phyloP scores from a whole-genome alignment of 2,113 vertebrate species.

The Carassius auratus region DNA sequence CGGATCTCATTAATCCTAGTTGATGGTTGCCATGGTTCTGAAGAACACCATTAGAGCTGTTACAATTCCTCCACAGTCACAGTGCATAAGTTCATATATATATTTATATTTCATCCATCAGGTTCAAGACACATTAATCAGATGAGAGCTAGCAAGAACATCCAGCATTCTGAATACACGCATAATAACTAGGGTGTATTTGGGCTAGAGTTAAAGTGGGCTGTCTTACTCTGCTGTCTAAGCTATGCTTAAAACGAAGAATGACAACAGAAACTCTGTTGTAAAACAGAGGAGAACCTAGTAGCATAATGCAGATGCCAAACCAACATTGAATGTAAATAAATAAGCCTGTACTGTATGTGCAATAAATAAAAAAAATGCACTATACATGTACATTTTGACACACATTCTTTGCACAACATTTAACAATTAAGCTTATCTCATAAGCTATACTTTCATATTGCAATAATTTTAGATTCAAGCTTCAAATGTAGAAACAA shows the following conservation, averaged over 20 bases:
- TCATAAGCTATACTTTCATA: too few species aligned
- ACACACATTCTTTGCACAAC: too few species aligned
- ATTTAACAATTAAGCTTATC: too few species aligned
- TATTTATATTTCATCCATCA: slow-evolving; percentile 8
- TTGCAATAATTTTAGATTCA: too few species aligned
- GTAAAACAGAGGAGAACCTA: background rate
- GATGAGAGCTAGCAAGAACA: background rate
- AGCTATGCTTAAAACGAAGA: background rate
- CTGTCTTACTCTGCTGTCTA: background rate
- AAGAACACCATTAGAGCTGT: slow-evolving; percentile 64
- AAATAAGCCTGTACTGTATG: background rate
- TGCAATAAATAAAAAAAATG: too few species aligned
- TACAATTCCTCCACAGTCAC: slow-evolving; percentile 67
- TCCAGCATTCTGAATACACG: background rate
- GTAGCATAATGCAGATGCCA: background rate
- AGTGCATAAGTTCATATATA: background rate
- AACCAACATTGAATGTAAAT: background rate
- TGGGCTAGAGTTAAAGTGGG: background rate
- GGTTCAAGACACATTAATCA: background rate
- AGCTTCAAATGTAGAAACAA: too few species aligned
- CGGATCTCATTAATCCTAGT: slow-evolving; percentile 67
- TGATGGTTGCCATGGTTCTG: slow-evolving; percentile 76
- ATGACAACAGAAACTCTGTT: background rate
- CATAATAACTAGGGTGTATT: slow-evolving; percentile 4
- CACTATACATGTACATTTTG: too few species aligned